These are phyloP conservation scores for Garra rufa DNA, from an alignment of 2,113 vertebrate species.

Conservation along the genomic window DNA sequence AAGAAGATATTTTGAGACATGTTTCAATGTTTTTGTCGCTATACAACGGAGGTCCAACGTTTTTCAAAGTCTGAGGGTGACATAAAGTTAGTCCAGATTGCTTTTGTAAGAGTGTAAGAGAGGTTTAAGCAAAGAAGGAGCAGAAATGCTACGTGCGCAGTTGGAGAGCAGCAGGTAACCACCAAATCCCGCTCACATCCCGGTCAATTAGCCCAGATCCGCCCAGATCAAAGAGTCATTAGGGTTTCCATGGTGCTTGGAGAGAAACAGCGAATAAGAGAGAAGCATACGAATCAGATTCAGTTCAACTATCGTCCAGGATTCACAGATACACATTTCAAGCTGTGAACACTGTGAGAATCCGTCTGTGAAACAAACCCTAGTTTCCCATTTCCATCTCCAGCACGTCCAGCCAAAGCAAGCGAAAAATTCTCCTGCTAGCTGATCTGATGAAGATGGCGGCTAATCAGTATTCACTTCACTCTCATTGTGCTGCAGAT, in stretches of 20 bases:
- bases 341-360: neutral
- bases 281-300: neutral
- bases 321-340: conserved; percentile 37
- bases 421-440: neutral
- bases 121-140: neutral
- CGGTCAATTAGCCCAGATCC: conserved; percentile 29
- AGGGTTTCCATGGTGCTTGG: neutral
- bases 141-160: neutral
- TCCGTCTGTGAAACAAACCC: neutral
- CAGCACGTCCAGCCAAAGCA: neutral
- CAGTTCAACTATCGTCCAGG: neutral
- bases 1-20: no score
- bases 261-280: neutral
- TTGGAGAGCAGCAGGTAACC: neutral
- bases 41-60: neutral
- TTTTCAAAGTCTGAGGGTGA: neutral
- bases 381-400: neutral
- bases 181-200: conserved; percentile 25
- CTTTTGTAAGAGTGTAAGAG: neutral
- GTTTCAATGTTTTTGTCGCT: no score
- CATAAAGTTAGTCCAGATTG: no score
- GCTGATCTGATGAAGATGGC: conserved; percentile 13
- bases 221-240: conserved; percentile 37
- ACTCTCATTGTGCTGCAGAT: conserved; percentile 10
- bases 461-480: conserved; percentile 33